Base-by-base conservation (phyloP, 2,888 invertebrate genomes). In the Drosophila parthenogenetica region DNA sequence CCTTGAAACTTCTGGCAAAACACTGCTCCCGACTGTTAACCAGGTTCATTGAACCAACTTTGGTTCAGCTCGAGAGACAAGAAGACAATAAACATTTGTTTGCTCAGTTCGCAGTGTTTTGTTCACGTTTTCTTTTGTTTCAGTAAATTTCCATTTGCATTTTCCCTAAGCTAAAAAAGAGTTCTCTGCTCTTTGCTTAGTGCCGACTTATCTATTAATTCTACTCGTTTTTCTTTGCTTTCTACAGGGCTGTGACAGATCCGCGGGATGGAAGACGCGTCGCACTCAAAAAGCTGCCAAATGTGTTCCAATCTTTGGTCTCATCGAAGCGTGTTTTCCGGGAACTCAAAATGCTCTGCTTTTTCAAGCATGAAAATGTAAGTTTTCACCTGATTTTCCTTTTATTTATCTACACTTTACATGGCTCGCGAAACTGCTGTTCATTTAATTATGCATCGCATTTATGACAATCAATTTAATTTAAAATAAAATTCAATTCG, bases 311-410 rank as follows among this genome's bases (percentile, higher is more conserved):
- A 94, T 99, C 99, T 92, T 95, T 99, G 92, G 98, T 99, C 91
- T 99, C 99, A 90, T 98, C 98, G 92, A 99, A 99, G 93, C 95
- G 99, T 90, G 99, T 99, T 89, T 99, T 99, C 94, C 95, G 99
- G 87, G 99, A 99, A 94, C 95, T 99, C 91, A 97, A 98, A 94
- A 99, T 99, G 99, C 95, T 99, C 81, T 98, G 98, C 93, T 98
- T 98, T 94, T 99, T 99, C 95, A 98, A 98, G 94, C 99, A 99
- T 93, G 99, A 99, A 94, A 99, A 99, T 93, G 99, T 99, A 93
- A 96, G 97, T 96, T 57, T 68, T 22, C 39, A 39, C 50, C 46
- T 58, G n/a, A 48, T 55, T 60, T 59, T 46, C 59, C 29, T n/a
- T 57, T 62, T 51, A 49, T 57, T 19, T n/a, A 50, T 29, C 37